phyloP scores from a whole-genome alignment of 2,797 vertebrate species.

The Mus minutoides region DNA sequence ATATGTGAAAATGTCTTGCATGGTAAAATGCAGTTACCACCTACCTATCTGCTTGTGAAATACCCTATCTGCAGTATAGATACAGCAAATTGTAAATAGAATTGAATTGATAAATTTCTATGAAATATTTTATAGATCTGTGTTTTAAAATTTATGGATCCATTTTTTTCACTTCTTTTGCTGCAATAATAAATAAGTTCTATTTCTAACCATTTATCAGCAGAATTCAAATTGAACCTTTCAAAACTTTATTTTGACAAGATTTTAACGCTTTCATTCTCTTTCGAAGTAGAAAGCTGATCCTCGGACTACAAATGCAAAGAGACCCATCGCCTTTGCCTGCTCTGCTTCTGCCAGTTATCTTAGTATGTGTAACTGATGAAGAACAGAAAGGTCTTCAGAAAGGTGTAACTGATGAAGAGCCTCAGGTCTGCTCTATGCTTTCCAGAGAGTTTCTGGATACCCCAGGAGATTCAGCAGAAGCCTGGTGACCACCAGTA shows the following conservation, averaged over 20 bases:
- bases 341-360: background rate
- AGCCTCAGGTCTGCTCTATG: background rate
- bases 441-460: background rate
- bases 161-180: background rate
- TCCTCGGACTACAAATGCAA: background rate
- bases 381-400: background rate
- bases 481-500: too few relatives aligned
- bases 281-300: background rate
- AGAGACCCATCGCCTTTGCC: background rate
- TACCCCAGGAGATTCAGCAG: background rate
- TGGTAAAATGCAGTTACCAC: background rate
- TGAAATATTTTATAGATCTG: background rate
- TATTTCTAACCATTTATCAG: constrained; percentile 4
- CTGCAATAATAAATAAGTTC: background rate
- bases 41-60: background rate
- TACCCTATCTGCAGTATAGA: background rate
- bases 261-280: background rate
- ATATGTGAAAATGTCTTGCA: constrained; percentile 1
- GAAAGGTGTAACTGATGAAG: background rate
- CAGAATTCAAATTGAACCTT: background rate
- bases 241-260: background rate
- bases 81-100: background rate
- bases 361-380: background rate
- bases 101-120: background rate
- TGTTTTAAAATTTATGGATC: background rate